A percentile compares a stretch with the other conserved stretches of the same genome.
Evolutionary conservation across 2,888 invertebrate species (phyloP).

Genomic region (Heteromurus nitidus): DNA sequence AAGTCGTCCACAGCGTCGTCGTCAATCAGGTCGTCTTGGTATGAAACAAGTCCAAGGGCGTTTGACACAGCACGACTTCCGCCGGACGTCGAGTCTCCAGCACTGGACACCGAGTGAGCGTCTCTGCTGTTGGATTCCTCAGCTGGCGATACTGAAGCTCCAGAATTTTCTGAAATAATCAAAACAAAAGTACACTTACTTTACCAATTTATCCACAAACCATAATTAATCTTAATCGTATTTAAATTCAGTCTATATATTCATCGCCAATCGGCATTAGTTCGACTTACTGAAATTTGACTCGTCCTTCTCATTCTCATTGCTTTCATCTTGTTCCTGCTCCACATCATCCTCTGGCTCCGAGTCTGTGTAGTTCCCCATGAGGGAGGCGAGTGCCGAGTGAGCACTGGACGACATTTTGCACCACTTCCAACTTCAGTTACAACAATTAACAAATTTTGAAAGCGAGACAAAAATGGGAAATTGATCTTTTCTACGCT

Average conservation of each 20-base stretch:
- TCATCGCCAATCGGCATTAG: no score
- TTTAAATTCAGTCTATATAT: no score
- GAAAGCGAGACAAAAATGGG: no score
- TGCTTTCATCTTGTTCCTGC: constrained; percentile 3
- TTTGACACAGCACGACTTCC: constrained; percentile 14
- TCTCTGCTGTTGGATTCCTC: constrained; percentile 50
- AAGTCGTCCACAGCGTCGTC: constrained; percentile 72
- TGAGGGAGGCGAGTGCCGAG: constrained; percentile 86
- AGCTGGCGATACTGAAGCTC: constrained; percentile 43
- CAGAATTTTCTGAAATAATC: constrained; percentile 13
- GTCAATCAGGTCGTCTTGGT: constrained; percentile 78
- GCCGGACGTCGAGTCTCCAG: constrained; percentile 18
- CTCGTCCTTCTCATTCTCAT: constrained; percentile 39
- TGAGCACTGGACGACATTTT: constrained; percentile 56
- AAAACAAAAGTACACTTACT: constrained; percentile 3
- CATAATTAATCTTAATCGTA: no score
- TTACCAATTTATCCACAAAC: not conserved
- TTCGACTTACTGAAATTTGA: no score
- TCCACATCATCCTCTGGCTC: constrained; percentile 88
- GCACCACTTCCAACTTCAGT: no score
- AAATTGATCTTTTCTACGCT: no score
- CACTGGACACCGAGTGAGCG: constrained; percentile 51
- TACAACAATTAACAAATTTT: no score
- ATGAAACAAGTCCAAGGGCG: constrained; percentile 79
- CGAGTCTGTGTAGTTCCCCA: constrained; percentile 93